Evolutionary conservation across 2,888 invertebrate species (phyloP), one percentile per base, ranked within the genome.

Genomic region (Luffia ferchaultella): DNA sequence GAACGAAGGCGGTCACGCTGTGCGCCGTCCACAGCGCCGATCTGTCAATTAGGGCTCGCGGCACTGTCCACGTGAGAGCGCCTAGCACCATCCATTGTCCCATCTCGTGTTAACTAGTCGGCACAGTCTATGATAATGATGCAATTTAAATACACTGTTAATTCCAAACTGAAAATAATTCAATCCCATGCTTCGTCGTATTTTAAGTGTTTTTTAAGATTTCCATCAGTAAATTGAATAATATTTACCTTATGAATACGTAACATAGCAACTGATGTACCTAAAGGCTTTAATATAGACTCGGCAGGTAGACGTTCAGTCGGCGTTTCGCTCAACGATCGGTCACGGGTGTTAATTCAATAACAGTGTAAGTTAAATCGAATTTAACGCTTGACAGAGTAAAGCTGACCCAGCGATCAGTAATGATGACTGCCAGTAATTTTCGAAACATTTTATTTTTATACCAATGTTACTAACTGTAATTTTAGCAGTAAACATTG

Each of bases 11-110:
- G 64, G 70, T 71, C 75, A 70, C 68, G 65, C 65, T 66, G 70
- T 65, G 66, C 67, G 67, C 63, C 55, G 61, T 63, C 61, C 63
- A 18, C 65, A 64, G 61, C 63, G 67, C 61, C 67, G 68, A 71
- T 75, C 71, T 76, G 75, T 74, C 75, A 76, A 77, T 76, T 76
- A 74, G 65, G 68, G 65, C 64, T 30, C 30, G 12, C 30, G 30
- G 5, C 30, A 12, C 12, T 12, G 12, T 12, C 30, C 7, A 30
- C 30, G 30, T 30, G n/a, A n/a, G n/a, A n/a, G n/a, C n/a, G n/a
- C n/a, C n/a, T n/a, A n/a, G n/a, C n/a, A n/a, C n/a, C n/a, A n/a
- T n/a, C n/a, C n/a, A n/a, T n/a, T n/a, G n/a, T n/a, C n/a, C n/a
- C n/a, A n/a, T n/a, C n/a, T n/a, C n/a, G n/a, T n/a, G n/a, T n/a